These are phyloP conservation scores for Nothobranchius kuhntae DNA, from an alignment of 2,113 vertebrate genomes.

Conservation along the genomic window DNA sequence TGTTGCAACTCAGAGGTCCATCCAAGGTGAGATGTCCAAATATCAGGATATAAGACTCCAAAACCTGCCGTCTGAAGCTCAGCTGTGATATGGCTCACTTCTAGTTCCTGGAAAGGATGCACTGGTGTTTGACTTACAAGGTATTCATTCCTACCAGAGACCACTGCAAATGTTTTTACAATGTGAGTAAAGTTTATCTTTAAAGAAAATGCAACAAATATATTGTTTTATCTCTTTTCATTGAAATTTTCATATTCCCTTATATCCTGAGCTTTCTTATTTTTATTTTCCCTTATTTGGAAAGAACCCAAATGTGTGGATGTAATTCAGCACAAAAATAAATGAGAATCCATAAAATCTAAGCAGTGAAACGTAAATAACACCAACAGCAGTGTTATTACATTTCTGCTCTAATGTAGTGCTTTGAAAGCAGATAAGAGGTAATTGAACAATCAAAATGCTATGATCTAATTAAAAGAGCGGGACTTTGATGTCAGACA, in stretches of 20 bases:
- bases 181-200: too few species aligned
- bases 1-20: too few species aligned
- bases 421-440: constrained; percentile 44
- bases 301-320: neutral
- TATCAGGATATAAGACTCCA: too few species aligned
- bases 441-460: constrained; percentile 54
- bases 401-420: constrained; percentile 28
- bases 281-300: neutral
- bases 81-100: too few species aligned
- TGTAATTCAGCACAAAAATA: too few species aligned
- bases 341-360: neutral
- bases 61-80: too few species aligned
- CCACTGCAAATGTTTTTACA: too few species aligned
- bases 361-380: constrained; percentile 4
- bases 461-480: constrained; percentile 45
- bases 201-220: neutral
- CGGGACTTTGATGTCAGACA: constrained; percentile 28
- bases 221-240: neutral
- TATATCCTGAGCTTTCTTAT: too few species aligned
- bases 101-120: too few species aligned
- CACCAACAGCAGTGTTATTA: constrained; percentile 16
- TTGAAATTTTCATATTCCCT: neutral
- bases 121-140: too few species aligned
- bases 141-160: too few species aligned
- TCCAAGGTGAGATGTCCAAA: too few species aligned